Evolutionary conservation across 2,888 invertebrate genomes (phyloP).

Genomic region (Acanthosepion esculentum): DNA sequence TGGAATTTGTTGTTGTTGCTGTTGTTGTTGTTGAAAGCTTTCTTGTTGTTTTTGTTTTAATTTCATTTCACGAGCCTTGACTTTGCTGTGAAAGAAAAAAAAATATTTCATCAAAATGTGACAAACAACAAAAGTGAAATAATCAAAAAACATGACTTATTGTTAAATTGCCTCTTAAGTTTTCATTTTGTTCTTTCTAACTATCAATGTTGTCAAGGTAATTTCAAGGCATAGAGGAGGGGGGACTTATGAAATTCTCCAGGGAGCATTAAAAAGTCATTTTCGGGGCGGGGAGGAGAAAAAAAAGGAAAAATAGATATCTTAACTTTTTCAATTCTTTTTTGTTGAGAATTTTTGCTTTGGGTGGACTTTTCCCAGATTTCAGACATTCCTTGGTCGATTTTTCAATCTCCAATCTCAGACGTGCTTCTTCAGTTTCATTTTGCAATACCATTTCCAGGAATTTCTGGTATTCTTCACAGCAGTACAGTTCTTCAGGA

Average conservation of each 20-base stretch:
- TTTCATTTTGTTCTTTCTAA: too few species aligned
- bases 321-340: neutral
- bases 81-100: neutral
- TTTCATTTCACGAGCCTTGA: neutral
- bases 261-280: too few species aligned
- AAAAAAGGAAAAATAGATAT: neutral
- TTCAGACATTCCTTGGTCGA: neutral
- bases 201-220: too few species aligned
- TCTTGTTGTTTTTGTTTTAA: constrained; percentile 12
- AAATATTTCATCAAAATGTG: neutral
- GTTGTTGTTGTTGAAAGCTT: neutral
- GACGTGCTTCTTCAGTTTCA: neutral
- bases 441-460: constrained; percentile 57
- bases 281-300: neutral
- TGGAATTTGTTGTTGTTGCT: neutral
- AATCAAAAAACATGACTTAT: too few species aligned
- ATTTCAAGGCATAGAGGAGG: too few species aligned
- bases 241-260: too few species aligned
- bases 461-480: constrained; percentile 72
- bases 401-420: neutral
- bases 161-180: too few species aligned
- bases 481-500: constrained; percentile 73
- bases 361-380: neutral
- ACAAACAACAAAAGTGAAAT: neutral
- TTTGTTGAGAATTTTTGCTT: neutral